Evolutionary conservation across 2,113 vertebrate genomes (phyloP), one percentile per base, ranked within the genome.

Genomic region (Pampusana beccarii): DNA sequence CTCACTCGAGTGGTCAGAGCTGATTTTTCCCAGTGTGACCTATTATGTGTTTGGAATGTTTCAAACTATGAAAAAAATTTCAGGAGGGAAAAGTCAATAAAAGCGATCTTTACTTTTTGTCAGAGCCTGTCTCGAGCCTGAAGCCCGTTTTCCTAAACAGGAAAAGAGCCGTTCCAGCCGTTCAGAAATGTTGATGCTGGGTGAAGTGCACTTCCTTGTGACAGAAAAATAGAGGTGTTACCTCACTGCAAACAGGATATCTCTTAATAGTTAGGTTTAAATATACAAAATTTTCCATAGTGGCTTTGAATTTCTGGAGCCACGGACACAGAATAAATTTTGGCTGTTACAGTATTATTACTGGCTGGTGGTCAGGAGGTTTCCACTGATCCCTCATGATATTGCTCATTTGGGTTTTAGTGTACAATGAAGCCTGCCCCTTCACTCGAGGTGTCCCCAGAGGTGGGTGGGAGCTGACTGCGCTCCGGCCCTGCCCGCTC

Each of bases 191-290:
- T 97, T 97, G 96, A 96, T 92, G 88, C 84, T 86, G 67, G 86
- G 80, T 89, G 91, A 97, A 97, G 90, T 96, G 84, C 86, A 95
- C 92, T 97, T 97, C 96, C 97, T 97, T 26, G 61, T 92, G 91
- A 89, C 96, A 94, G 92, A 96, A 89, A 95, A 97, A 95, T 88
- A 97, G 95, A 97, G 94, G 96, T 96, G 95, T 95, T 97, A 95
- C 94, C 93, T 96, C 93, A 93, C 20, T 96, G 90, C 96, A 96
- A 95, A 96, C 97, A 97, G 97, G 96, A 97, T 97, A 97, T 97
- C 96, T 97, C 94, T 96, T 93, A 97, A 96, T 97, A 97, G 96
- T 95, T 86, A 62, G 93, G 80, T 96, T 97, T 97, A 97, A 97
- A 97, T 97, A 97, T 95, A 96, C 84, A 77, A 29, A 67, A 89